Conservation (phyloP, 1,140 invertebrate species). For the Palaemon carinicauda region DNA sequence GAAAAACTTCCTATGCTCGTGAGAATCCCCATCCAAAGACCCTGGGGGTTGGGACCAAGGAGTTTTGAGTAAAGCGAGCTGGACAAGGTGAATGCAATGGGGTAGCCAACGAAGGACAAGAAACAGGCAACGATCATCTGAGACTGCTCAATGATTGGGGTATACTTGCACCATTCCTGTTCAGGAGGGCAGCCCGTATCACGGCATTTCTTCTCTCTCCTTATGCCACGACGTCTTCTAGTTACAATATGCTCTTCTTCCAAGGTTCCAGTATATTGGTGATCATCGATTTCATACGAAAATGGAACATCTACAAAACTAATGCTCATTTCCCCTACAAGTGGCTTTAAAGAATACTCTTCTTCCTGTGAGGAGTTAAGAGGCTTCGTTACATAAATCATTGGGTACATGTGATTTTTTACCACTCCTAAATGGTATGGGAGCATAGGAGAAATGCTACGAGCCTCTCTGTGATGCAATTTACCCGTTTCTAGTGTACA, state of each 20-base stretch:
- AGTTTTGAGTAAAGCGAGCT: slow-evolving; percentile 40
- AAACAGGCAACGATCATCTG: slow-evolving; percentile 42
- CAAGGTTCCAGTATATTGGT: not conserved
- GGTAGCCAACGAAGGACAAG: slow-evolving; percentile 20
- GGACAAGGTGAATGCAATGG: slow-evolving; percentile 12
- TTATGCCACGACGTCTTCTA: not conserved
- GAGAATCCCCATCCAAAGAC: slow-evolving; percentile 55
- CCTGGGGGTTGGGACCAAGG: slow-evolving; percentile 48
- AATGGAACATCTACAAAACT: no score
- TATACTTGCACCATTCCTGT: slow-evolving; percentile 33
- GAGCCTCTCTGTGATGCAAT: no score
- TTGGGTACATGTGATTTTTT: no score
- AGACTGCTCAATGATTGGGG: not conserved
- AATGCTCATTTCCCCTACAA: no score
- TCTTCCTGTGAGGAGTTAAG: no score
- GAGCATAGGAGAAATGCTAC: no score
- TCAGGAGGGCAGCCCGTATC: slow-evolving; percentile 9
- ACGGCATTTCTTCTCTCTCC: not conserved
- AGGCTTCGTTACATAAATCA: no score
- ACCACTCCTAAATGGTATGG: no score
- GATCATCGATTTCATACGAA: not conserved
- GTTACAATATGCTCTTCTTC: no score
- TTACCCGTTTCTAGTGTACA: no score
- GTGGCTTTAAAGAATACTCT: no score
- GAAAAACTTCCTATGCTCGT: slow-evolving; percentile 49